Evolutionary conservation across 2,888 invertebrate genomes (phyloP), one percentile per base, ranked within the genome.

Genomic region (Meliscaeva auricollis): DNA sequence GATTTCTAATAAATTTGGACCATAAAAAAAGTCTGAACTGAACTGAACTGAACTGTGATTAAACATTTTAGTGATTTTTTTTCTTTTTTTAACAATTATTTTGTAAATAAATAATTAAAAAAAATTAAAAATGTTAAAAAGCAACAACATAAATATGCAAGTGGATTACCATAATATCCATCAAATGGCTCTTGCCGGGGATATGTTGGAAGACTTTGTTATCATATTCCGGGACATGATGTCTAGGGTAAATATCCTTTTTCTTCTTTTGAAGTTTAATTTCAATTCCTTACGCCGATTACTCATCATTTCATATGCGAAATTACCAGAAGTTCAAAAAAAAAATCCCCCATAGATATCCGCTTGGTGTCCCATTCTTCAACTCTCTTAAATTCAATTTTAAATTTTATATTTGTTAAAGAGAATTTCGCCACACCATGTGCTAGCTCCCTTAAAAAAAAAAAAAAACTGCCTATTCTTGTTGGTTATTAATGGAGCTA

Each of bases 141-240:
- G 88, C 82, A 88, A 90, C 88, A 88, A 89, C 22, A 89, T 91
- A 72, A 94, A 93, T 90, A 95, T 96, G 94, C 94, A 94, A 90
- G 91, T 94, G 90, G 95, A 95, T 90, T 91, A 90, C 87, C 91
- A 90, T 80, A 90, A 95, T 94, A 91, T 94, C 26, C 90, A 95
- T 88, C 91, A 94, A 93, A 93, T 88, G 92, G 93, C 89, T 91
- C 93, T 90, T 93, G 91, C 95, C 88, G 96, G 96, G 88, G 95
- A 96, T 92, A 94, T 95, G 89, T 94, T 96, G 92, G 95, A 95
- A 91, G 96, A 96, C 92, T 95, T 96, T 92, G 93, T 95, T 89
- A 92, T 94, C 89, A 93, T 95, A 90, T 95, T 95, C 90, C 94
- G 95, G 88, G 94, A 95, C 89, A 93, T 95, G 90, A 93, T 95